Conservation (phyloP, 2,888 invertebrate species). For the Leptinotarsa juncta region DNA sequence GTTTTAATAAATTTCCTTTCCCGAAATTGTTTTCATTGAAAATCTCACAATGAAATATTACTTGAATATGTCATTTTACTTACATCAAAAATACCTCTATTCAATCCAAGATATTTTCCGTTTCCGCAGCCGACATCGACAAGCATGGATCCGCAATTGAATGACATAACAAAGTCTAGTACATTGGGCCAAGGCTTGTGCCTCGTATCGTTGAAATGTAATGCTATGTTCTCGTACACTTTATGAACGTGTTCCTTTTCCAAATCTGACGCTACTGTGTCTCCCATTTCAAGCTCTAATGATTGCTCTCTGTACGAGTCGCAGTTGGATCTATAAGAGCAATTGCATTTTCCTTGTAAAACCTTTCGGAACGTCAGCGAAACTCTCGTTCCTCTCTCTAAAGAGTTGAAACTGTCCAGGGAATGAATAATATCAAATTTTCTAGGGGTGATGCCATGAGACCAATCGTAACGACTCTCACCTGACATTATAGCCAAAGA, state of each 20-base stretch:
- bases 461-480: constrained; percentile 81
- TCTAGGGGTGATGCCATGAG: constrained; percentile 88
- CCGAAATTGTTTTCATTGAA: no score
- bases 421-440: constrained; percentile 79
- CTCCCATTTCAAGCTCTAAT: constrained; percentile 37
- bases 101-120: constrained; percentile 90
- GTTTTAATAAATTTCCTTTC: no score
- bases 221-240: constrained; percentile 94
- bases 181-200: constrained; percentile 96
- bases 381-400: constrained; percentile 71
- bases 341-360: constrained; percentile 71
- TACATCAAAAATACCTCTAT: constrained; percentile 73
- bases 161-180: constrained; percentile 77
- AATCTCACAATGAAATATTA: no score
- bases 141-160: constrained; percentile 77
- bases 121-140: constrained; percentile 98
- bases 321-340: constrained; percentile 75
- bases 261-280: constrained; percentile 70
- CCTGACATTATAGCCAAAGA: constrained; percentile 85
- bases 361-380: constrained; percentile 86
- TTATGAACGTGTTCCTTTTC: constrained; percentile 84
- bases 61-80: constrained; percentile 36
- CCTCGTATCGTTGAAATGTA: constrained; percentile 94
- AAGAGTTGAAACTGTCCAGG: constrained; percentile 68
- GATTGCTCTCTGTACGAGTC: constrained; percentile 67